These are phyloP conservation scores for Flexamia atlantica DNA, from an alignment of 2,888 invertebrate genomes.

Conservation along the genomic window DNA sequence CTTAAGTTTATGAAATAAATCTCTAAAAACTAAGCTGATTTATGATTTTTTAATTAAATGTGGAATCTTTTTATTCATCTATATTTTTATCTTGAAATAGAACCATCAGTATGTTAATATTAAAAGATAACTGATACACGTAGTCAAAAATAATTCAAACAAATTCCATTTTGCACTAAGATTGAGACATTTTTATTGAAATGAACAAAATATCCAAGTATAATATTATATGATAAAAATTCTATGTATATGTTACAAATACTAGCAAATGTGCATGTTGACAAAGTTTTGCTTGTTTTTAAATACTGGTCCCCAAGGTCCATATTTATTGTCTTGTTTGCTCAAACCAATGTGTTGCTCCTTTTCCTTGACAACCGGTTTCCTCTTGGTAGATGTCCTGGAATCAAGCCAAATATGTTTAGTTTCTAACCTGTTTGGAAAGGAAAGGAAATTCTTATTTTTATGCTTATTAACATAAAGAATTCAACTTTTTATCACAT, in stretches of 20 bases:
- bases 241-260: not conserved
- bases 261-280: constrained; percentile 83
- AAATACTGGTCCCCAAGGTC: constrained; percentile 85
- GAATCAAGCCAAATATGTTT: constrained; percentile 67
- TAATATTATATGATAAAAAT: not conserved
- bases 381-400: constrained; percentile 67
- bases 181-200: not conserved
- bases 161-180: too few species aligned
- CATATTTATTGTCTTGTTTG: constrained; percentile 76
- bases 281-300: constrained; percentile 86
- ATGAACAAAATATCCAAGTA: not conserved
- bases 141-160: too few species aligned
- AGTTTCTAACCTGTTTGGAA: not conserved
- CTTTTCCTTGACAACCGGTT: constrained; percentile 65
- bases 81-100: too few species aligned
- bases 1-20: too few species aligned
- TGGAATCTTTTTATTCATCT: too few species aligned
- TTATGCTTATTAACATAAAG: too few species aligned
- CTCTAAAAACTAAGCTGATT: too few species aligned
- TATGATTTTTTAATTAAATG: too few species aligned
- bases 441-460: not conserved
- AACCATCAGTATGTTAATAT: too few species aligned
- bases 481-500: too few species aligned
- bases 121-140: too few species aligned
- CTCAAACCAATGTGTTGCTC: constrained; percentile 72